Conservation (phyloP, 2,797 vertebrate species). For the Parauchenoglanis ngamensis region DNA sequence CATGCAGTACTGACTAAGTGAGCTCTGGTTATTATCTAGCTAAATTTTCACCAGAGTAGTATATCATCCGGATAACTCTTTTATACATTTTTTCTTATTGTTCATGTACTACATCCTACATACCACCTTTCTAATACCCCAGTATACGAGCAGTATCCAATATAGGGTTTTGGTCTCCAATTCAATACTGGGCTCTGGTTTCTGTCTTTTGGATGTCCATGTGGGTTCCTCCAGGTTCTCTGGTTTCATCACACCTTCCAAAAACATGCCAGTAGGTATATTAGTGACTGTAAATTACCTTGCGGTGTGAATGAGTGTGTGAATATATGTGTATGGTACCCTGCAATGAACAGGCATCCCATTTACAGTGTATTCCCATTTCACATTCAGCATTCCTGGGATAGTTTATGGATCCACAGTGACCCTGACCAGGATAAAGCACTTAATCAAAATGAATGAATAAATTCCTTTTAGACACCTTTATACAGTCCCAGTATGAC, state of each 20-base stretch:
- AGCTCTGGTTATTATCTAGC: too few relatives aligned
- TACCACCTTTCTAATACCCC: too few relatives aligned
- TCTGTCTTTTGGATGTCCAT: neutral
- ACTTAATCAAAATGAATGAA: neutral
- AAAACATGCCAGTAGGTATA: neutral
- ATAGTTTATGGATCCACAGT: too few relatives aligned
- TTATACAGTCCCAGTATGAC: neutral
- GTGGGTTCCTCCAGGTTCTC: neutral
- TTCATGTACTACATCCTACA: too few relatives aligned
- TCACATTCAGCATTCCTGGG: neutral
- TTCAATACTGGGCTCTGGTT: neutral
- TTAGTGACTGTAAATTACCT: neutral
- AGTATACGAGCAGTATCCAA: too few relatives aligned
- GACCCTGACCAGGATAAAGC: neutral
- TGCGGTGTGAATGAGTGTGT: neutral
- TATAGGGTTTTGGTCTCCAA: too few relatives aligned
- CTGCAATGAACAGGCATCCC: neutral
- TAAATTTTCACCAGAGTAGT: too few relatives aligned
- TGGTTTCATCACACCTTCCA: neutral
- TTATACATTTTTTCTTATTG: too few relatives aligned
- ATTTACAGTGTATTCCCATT: neutral
- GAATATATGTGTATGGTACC: neutral
- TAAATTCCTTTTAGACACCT: neutral
- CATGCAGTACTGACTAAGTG: too few relatives aligned
- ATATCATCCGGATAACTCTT: too few relatives aligned